These are phyloP conservation scores for Coccyzus lansbergi DNA, from an alignment of 2,797 vertebrate genomes.

Conservation along the genomic window DNA sequence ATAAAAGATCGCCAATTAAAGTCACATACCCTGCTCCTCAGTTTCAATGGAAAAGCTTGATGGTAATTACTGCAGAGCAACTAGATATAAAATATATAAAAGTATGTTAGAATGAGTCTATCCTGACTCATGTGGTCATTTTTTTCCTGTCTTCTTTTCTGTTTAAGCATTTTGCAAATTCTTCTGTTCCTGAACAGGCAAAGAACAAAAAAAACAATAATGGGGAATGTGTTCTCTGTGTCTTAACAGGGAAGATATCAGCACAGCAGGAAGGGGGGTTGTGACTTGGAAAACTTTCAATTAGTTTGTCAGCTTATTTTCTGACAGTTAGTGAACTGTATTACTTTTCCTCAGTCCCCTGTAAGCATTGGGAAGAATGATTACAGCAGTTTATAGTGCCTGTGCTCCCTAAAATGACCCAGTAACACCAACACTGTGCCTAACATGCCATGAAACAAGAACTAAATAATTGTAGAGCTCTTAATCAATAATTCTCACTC, in stretches of 20 bases:
- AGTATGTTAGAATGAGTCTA: background rate
- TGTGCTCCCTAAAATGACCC: background rate
- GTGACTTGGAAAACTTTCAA: background rate
- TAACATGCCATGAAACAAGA: background rate
- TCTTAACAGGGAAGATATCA: background rate
- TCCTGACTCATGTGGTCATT: background rate
- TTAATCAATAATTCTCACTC: background rate
- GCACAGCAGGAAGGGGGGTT: background rate
- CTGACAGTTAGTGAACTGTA: background rate
- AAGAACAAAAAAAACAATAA: background rate
- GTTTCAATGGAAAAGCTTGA: background rate
- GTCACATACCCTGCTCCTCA: background rate
- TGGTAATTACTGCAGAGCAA: background rate
- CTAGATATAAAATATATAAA: background rate
- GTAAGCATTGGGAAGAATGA: background rate
- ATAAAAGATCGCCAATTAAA: background rate
- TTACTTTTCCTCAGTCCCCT: background rate
- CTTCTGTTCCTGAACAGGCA: background rate
- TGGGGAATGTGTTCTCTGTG: background rate
- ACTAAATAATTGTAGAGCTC: background rate
- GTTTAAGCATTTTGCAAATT: background rate
- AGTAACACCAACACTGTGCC: background rate
- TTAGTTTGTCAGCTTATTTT: background rate
- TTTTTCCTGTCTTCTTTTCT: background rate
- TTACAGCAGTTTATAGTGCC: background rate